Evolutionary conservation across 2,797 vertebrate species (phyloP).

Genomic region (Channallabes apus): DNA sequence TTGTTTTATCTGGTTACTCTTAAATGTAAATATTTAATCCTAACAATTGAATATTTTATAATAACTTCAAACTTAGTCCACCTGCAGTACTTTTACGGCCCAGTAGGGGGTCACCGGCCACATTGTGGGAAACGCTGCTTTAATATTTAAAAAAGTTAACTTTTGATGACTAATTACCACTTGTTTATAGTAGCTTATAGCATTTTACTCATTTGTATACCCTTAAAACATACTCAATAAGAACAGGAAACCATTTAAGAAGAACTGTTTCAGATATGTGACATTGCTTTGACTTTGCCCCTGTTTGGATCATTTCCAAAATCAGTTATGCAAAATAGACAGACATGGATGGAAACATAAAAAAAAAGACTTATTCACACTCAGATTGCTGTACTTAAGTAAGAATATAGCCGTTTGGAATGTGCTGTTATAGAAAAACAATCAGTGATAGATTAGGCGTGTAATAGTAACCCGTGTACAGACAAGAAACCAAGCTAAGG

Average conservation of each 20-base stretch:
- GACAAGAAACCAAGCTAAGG: not conserved
- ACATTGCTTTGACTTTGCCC: slow-evolving; percentile 6
- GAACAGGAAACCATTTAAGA: not conserved
- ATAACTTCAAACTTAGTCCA: no score
- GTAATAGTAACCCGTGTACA: not conserved
- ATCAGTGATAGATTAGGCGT: no score
- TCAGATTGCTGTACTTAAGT: not conserved
- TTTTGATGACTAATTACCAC: no score
- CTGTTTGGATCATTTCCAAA: not conserved
- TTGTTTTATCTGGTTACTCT: no score
- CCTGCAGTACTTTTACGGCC: no score
- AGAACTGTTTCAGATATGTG: not conserved
- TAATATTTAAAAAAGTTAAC: not conserved
- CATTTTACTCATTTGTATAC: not conserved
- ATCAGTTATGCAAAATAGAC: not conserved
- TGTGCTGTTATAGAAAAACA: not conserved
- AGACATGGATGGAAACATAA: not conserved
- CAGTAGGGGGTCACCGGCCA: no score
- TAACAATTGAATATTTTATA: no score
- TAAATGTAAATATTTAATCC: no score
- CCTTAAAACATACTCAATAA: not conserved
- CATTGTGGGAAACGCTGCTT: not conserved
- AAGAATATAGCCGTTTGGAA: not conserved
- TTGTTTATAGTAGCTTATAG: no score
- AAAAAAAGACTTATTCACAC: not conserved